Evolutionary conservation across 2,797 vertebrate genomes (phyloP).

Genomic region (Smutsia gigantea): DNA sequence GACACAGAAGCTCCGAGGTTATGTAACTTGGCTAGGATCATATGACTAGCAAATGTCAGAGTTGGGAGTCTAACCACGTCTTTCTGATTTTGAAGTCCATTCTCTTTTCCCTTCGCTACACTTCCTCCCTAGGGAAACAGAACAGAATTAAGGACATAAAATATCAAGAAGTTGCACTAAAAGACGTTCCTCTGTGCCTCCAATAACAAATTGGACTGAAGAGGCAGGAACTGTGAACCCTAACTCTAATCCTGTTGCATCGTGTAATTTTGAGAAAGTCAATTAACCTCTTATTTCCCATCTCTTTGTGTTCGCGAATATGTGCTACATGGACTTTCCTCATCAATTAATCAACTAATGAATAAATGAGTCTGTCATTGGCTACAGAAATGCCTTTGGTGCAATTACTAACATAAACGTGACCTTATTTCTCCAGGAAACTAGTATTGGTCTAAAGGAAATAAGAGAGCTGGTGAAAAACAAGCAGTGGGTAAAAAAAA

Average conservation of each 20-base stretch:
- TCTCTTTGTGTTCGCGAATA: background rate
- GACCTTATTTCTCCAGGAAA: conserved; percentile 9
- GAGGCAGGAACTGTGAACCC: background rate
- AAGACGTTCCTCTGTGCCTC: conserved; percentile 67
- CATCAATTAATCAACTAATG: background rate
- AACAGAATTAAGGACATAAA: conserved; percentile 74
- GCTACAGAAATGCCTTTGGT: conserved; percentile 25
- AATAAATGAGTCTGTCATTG: background rate
- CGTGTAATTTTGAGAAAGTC: conserved; percentile 23
- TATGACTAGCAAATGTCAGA: conserved; percentile 21
- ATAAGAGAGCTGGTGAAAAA: conserved; percentile 4
- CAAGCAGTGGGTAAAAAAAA: background rate
- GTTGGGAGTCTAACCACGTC: conserved; percentile 70
- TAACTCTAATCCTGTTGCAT: background rate
- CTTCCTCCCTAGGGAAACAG: conserved; percentile 72
- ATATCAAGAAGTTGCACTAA: conserved; percentile 71
- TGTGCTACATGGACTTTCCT: background rate
- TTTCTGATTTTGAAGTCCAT: conserved; percentile 49
- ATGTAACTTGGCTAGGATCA: background rate
- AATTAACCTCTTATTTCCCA: conserved; percentile 43
- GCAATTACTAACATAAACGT: background rate
- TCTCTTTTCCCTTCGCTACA: conserved; percentile 71
- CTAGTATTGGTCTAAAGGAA: background rate
- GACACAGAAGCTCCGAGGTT: background rate
- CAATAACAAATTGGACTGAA: conserved; percentile 48